Percentiles rank a stretch among this genome's conserved stretches.
Evolutionary conservation across 35 echinoderm and acorn worm genomes (phyloP).

Genomic region (Holothuria glaberrima): DNA sequence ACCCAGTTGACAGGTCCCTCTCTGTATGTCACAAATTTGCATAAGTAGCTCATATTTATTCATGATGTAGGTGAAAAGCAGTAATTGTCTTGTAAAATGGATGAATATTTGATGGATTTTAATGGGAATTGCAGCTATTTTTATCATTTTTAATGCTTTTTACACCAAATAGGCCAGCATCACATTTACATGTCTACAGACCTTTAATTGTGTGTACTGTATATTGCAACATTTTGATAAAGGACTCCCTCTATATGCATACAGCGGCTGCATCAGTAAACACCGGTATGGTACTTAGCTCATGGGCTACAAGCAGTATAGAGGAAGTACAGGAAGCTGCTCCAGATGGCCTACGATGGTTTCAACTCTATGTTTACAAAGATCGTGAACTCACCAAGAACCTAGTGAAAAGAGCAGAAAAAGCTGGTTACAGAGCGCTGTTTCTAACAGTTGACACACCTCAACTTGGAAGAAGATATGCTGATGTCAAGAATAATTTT

Average conservation of each 20-base stretch:
- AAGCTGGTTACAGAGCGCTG: constrained; percentile 79
- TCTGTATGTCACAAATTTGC: no score
- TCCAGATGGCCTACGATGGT: constrained; percentile 75
- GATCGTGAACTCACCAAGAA: constrained; percentile 58
- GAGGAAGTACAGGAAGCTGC: constrained; percentile 82
- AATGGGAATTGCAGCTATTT: no score
- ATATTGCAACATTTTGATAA: no score
- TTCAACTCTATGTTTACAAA: constrained; percentile 88
- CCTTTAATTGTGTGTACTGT: no score
- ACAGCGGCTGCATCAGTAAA: constrained; percentile 69
- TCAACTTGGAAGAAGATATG: constrained; percentile 64
- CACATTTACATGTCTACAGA: no score
- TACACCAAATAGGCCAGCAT: no score
- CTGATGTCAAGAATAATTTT: constrained; percentile 78
- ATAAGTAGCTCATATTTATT: no score
- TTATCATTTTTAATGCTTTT: no score
- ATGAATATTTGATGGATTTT: no score
- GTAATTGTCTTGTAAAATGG: no score
- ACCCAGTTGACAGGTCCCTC: no score
- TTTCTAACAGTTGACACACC: constrained; percentile 92
- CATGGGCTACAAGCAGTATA: constrained; percentile 76
- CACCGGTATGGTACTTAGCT: constrained; percentile 81
- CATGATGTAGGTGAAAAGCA: no score
- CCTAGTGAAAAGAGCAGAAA: constrained; percentile 81
- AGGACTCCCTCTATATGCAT: neutral